Conservation (phyloP, 2,113 vertebrate species). For the Ptilorrhoa leucosticta region DNA sequence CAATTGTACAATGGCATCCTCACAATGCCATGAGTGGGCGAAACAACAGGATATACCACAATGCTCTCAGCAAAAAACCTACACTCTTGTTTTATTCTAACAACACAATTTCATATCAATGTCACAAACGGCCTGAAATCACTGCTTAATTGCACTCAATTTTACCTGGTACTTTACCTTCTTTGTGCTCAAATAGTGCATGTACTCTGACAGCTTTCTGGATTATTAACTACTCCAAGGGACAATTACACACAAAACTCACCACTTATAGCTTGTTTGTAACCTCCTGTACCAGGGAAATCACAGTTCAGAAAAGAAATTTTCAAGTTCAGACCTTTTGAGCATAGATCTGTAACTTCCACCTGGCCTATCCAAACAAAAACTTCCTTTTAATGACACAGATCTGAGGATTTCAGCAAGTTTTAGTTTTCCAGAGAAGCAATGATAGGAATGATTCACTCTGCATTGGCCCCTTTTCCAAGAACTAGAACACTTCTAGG, state of each 20-base stretch:
- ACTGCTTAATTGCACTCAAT: neutral
- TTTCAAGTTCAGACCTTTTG: neutral
- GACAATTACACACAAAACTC: neutral
- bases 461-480: neutral
- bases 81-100: neutral
- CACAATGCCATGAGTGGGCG: rapidly evolving
- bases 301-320: neutral
- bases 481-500: neutral
- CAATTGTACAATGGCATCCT: neutral
- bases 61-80: neutral
- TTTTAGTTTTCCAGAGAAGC: neutral
- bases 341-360: neutral
- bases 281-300: neutral
- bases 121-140: neutral
- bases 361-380: neutral
- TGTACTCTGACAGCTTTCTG: neutral
- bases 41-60: rapidly evolving
- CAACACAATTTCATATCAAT: rapidly evolving
- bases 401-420: neutral
- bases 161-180: neutral
- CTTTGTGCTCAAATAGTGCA: neutral
- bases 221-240: neutral
- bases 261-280: neutral
- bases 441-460: rapidly evolving
- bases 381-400: neutral